Evolutionary conservation across 2,797 vertebrate genomes (phyloP).

Genomic region (Typhlichthys eigenmanni): DNA sequence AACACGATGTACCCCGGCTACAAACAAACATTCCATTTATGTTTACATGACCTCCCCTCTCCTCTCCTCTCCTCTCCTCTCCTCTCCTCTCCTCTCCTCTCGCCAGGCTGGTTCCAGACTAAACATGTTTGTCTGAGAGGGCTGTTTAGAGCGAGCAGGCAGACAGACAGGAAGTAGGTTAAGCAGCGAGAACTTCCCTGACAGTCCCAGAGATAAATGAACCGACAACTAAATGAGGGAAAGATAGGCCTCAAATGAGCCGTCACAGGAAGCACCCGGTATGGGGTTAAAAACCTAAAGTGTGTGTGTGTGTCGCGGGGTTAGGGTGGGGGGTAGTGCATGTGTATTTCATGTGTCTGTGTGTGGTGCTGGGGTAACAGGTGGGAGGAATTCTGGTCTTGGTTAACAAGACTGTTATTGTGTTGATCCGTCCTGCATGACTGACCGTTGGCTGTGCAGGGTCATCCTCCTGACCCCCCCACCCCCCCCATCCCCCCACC

Average conservation of each 20-base stretch:
- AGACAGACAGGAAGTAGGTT: constrained; percentile 56
- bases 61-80: constrained; percentile 12
- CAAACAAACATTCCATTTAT: not conserved
- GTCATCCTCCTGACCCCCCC: constrained; percentile 68
- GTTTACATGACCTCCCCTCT: not conserved
- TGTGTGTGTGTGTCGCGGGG: constrained; percentile 26
- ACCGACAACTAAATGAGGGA: constrained; percentile 70
- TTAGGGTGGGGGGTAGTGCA: not conserved
- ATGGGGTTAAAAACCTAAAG: constrained; percentile 49
- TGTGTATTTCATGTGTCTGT: constrained; percentile 52
- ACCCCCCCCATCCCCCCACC: constrained; percentile 53
- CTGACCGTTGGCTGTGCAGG: constrained; percentile 74
- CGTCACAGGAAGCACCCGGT: constrained; percentile 52
- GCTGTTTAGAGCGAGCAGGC: constrained; percentile 56
- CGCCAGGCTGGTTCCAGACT: constrained; percentile 47
- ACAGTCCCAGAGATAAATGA: constrained; percentile 72
- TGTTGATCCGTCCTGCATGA: constrained; percentile 77
- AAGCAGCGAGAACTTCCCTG: constrained; percentile 55
- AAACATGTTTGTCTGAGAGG: constrained; percentile 52
- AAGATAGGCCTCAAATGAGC: constrained; percentile 71
- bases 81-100: constrained; percentile 7
- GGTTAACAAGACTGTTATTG: constrained; percentile 78
- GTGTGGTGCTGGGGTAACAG: constrained; percentile 72
- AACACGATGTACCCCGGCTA: too few relatives aligned
- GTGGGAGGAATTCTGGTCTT: constrained; percentile 74